A percentile compares a stretch with the other conserved stretches of the same genome.
These are phyloP conservation scores for Drosophila saltans DNA, from an alignment of 1,140 invertebrate genomes.

Conservation along the genomic window DNA sequence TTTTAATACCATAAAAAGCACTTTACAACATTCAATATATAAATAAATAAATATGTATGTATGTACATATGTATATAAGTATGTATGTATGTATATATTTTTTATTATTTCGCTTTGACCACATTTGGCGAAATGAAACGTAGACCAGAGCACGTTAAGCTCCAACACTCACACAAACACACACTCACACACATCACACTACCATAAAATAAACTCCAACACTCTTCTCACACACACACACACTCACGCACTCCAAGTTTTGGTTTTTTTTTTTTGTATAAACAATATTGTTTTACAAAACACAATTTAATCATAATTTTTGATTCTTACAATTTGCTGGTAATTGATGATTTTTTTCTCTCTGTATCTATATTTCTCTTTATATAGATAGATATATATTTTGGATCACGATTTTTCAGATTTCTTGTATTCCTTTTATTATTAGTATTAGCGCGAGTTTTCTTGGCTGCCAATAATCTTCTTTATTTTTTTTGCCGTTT, in stretches of 20 bases:
- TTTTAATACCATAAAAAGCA: conserved; percentile 73
- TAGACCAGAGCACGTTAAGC: conserved; percentile 57
- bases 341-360: conserved; percentile 15
- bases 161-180: conserved; percentile 46
- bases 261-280: conserved; percentile 5
- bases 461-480: conserved; percentile 42
- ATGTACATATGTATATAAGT: conserved; percentile 19
- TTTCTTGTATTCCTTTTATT: conserved; percentile 32
- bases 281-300: conserved; percentile 36
- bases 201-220: conserved; percentile 23
- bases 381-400: conserved; percentile 16
- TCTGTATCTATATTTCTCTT: neutral
- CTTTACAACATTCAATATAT: conserved; percentile 52
- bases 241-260: conserved; percentile 63
- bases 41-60: conserved; percentile 23
- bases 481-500: conserved; percentile 32
- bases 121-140: conserved; percentile 64
- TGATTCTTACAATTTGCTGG: conserved; percentile 63
- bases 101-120: conserved; percentile 73
- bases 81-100: conserved; percentile 38
- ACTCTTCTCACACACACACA: conserved; percentile 38
- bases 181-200: conserved; percentile 9
- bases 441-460: conserved; percentile 66
- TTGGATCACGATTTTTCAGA: conserved; percentile 51
- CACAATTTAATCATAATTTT: conserved; percentile 34